Percentiles rank a stretch among this genome's conserved stretches.
These are phyloP conservation scores for Furcula furcula DNA, from an alignment of 2,888 invertebrate genomes.

Conservation along the genomic window DNA sequence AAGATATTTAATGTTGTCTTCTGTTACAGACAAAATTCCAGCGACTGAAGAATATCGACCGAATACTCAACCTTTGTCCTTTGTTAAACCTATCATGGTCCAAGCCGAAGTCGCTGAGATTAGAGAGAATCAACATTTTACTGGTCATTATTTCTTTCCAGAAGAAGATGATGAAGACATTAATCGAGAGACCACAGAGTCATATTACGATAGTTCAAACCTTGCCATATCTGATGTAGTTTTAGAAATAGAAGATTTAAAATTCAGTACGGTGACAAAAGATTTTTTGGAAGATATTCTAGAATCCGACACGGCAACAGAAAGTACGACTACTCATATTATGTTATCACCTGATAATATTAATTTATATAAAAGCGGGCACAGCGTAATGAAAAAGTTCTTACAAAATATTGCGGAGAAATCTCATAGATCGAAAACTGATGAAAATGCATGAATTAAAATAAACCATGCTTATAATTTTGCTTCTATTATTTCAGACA, in stretches of 20 bases:
- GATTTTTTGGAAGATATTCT: constrained; percentile 71
- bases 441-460: constrained; percentile 7
- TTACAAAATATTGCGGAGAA: constrained; percentile 44
- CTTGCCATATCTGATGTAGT: constrained; percentile 54
- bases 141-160: constrained; percentile 73
- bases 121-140: constrained; percentile 54
- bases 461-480: constrained; percentile 2
- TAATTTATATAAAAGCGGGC: constrained; percentile 42
- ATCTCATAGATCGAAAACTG: constrained; percentile 9
- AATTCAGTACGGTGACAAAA: constrained; percentile 52
- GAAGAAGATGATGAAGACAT: constrained; percentile 55
- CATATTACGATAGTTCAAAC: constrained; percentile 54
- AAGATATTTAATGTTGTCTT: background rate
- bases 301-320: constrained; percentile 54
- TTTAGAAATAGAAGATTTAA: constrained; percentile 62
- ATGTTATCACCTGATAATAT: constrained; percentile 41
- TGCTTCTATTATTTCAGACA: constrained; percentile 16
- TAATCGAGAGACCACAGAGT: constrained; percentile 46
- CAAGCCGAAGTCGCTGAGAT: constrained; percentile 62
- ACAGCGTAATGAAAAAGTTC: constrained; percentile 51
- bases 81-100: constrained; percentile 55
- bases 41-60: constrained; percentile 27
- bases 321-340: constrained; percentile 39
- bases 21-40: constrained; percentile 49
- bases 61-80: constrained; percentile 27